Percentiles rank a stretch among this genome's conserved stretches.
phyloP scores from a whole-genome alignment of 92 coral and sea anemone genomes.

The Diadumene lineata region DNA sequence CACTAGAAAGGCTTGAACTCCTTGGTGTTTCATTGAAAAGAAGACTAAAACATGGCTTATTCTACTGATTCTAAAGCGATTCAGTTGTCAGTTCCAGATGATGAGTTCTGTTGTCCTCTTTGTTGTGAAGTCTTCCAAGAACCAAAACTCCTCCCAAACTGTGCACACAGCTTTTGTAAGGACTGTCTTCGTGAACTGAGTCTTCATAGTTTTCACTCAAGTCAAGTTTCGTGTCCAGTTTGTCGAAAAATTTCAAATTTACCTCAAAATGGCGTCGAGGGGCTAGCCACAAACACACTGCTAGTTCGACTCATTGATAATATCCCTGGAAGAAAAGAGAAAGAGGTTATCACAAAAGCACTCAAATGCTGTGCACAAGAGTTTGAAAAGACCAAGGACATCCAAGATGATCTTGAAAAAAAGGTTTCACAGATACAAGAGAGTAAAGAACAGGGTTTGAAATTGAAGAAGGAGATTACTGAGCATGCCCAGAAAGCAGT shows the following conservation, averaged over 20 bases:
- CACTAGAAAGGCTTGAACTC: too few relatives aligned
- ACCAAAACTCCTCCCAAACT: constrained; percentile 39
- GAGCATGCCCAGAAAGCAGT: constrained; percentile 2
- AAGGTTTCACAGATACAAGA: not conserved
- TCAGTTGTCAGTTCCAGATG: constrained; percentile 16
- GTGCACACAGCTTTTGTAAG: constrained; percentile 27
- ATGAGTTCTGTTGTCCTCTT: constrained; percentile 60
- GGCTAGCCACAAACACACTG: not conserved
- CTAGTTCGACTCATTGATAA: constrained; percentile 38
- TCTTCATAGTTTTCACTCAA: not conserved
- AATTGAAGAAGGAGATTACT: not conserved
- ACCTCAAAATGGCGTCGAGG: constrained; percentile 5
- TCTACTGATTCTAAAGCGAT: constrained; percentile 3
- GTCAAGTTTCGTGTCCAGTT: constrained; percentile 11
- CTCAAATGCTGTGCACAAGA: constrained; percentile 8
- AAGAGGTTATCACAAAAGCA: constrained; percentile 8
- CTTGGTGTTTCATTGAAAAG: not conserved
- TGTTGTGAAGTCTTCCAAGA: constrained; percentile 61
- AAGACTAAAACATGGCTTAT: not conserved
- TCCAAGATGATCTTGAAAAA: constrained; percentile 13
- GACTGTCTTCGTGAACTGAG: constrained; percentile 4
- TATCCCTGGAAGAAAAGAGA: constrained; percentile 22
- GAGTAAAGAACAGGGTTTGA: constrained; percentile 3
- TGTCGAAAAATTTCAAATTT: constrained; percentile 2
- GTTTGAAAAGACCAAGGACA: not conserved